phyloP scores from a whole-genome alignment of 2,888 invertebrate species.

The Aleiodes leptofemur region DNA sequence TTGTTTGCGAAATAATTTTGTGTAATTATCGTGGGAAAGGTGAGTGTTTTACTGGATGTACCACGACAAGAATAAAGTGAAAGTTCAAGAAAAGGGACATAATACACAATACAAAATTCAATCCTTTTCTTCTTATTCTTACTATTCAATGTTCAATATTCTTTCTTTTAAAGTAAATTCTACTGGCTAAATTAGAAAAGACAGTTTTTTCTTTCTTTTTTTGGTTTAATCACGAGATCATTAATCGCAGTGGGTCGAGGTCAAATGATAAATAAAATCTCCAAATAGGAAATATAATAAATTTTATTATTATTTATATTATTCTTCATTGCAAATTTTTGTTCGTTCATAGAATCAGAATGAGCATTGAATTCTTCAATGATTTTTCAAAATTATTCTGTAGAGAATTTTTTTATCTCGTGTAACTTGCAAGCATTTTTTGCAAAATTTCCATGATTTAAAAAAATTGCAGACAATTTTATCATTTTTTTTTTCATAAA shows the following conservation, averaged over 20 bases:
- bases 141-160: slow-evolving; percentile 19
- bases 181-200: slow-evolving; percentile 7
- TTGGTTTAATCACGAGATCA: slow-evolving; percentile 17
- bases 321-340: neutral
- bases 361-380: neutral
- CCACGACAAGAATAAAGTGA: slow-evolving; percentile 22
- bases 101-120: neutral
- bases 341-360: neutral
- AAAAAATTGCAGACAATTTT: no score
- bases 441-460: no score
- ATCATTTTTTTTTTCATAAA: no score
- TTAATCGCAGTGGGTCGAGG: slow-evolving; percentile 40
- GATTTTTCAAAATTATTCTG: no score
- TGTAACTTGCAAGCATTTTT: no score
- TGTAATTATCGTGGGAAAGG: slow-evolving; percentile 40
- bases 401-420: no score
- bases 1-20: slow-evolving; percentile 38
- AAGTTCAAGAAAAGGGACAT: slow-evolving; percentile 33
- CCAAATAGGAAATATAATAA: slow-evolving; percentile 17
- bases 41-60: slow-evolving; percentile 28
- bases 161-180: neutral
- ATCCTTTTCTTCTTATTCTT: neutral
- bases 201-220: neutral
- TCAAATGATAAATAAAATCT: slow-evolving; percentile 34
- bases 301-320: slow-evolving; percentile 6